Conservation (phyloP, 2,113 vertebrate species). For the Thalassoma bifasciatum region DNA sequence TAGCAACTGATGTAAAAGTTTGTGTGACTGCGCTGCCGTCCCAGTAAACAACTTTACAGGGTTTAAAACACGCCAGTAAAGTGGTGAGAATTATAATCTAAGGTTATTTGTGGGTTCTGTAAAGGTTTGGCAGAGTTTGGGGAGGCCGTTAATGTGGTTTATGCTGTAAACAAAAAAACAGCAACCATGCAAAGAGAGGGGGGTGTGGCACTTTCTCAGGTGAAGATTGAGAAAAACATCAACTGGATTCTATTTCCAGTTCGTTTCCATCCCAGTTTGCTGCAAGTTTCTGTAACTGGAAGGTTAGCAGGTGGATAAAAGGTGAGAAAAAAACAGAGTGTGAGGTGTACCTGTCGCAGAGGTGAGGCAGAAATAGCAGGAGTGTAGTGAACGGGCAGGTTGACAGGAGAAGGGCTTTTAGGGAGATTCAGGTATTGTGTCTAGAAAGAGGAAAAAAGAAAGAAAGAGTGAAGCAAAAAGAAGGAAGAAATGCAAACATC, state of each 20-base stretch:
- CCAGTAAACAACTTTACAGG: too few species aligned
- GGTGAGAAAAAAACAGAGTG: neutral
- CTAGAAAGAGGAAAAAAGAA: conserved; percentile 32
- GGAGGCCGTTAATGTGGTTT: too few species aligned
- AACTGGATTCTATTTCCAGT: too few species aligned
- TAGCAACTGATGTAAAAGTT: neutral
- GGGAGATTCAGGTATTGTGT: conserved; percentile 70
- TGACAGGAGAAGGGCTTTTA: conserved; percentile 77
- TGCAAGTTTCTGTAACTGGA: neutral
- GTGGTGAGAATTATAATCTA: too few species aligned
- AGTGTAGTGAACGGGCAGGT: conserved; percentile 82
- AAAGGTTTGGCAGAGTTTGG: too few species aligned
- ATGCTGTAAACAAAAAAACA: too few species aligned
- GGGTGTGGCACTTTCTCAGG: neutral
- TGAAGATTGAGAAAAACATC: too few species aligned
- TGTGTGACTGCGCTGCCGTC: too few species aligned
- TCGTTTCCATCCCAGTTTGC: too few species aligned
- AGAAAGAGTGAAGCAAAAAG: neutral
- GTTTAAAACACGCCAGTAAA: too few species aligned
- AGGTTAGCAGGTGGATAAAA: neutral
- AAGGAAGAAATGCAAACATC: neutral
- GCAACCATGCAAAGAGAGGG: neutral
- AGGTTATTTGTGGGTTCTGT: too few species aligned
- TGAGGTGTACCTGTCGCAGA: conserved; percentile 76
- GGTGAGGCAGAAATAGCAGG: conserved; percentile 82